A percentile compares a stretch with the other conserved stretches of the same genome.
Evolutionary conservation across 2,797 vertebrate species (phyloP).

Genomic region (Hippoglossus hippoglossus): DNA sequence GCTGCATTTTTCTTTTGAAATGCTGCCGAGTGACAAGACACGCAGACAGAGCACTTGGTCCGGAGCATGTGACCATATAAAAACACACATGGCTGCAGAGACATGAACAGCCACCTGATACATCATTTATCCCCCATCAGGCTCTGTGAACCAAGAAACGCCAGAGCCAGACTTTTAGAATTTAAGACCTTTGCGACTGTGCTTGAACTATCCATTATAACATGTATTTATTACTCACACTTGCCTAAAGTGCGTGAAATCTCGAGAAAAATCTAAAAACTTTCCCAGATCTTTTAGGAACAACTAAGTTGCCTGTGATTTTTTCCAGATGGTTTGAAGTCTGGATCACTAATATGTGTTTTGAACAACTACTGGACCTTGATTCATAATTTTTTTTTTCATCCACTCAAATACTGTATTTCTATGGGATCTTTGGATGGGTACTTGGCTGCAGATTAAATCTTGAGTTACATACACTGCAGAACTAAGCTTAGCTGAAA

Average conservation of each 20-base stretch:
- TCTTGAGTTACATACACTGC: background rate
- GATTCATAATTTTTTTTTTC: background rate
- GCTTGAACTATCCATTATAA: constrained; percentile 11
- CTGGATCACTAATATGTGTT: constrained; percentile 13
- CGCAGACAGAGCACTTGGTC: background rate
- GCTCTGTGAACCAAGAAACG: constrained; percentile 3
- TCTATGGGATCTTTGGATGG: background rate
- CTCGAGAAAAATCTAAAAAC: constrained; percentile 48
- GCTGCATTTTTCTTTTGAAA: constrained; percentile 7
- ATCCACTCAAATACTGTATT: constrained; percentile 7
- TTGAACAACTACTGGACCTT: constrained; percentile 8
- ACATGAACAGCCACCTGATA: constrained; percentile 4
- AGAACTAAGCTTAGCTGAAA: constrained; percentile 1
- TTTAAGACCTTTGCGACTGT: background rate
- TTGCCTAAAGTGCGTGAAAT: constrained; percentile 45
- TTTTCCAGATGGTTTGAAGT: constrained; percentile 51
- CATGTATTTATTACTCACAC: constrained; percentile 27
- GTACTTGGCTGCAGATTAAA: background rate
- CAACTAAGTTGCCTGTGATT: constrained; percentile 15
- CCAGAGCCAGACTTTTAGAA: background rate
- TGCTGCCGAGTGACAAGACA: constrained; percentile 2
- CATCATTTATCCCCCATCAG: constrained; percentile 13
- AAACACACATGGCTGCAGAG: background rate
- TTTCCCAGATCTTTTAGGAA: constrained; percentile 31
- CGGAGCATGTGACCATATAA: background rate